Percentiles rank a stretch among this genome's conserved stretches.
These are phyloP conservation scores for Melanostigma gelatinosum DNA, from an alignment of 2,113 vertebrate genomes.

Conservation along the genomic window DNA sequence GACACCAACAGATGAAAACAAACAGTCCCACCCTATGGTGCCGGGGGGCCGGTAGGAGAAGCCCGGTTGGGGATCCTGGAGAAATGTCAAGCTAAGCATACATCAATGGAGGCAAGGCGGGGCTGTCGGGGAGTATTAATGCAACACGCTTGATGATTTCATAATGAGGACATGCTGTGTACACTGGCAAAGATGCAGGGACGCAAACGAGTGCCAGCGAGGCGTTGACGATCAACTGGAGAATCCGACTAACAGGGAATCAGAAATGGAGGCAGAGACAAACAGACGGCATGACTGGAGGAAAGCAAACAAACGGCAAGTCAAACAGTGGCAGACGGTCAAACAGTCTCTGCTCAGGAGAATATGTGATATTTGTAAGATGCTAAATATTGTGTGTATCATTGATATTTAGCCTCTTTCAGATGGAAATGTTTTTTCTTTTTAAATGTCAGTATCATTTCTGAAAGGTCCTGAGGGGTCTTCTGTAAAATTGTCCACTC, in stretches of 20 bases:
- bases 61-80: conserved; percentile 38
- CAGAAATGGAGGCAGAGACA: conserved; percentile 39
- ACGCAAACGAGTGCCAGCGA: conserved; percentile 40
- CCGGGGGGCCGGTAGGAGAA: background rate
- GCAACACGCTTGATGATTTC: conserved; percentile 67
- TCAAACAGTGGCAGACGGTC: background rate
- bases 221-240: conserved; percentile 31
- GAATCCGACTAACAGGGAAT: conserved; percentile 45
- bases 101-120: conserved; percentile 66
- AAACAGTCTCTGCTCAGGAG: background rate
- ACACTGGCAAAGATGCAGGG: conserved; percentile 32
- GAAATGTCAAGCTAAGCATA: conserved; percentile 73
- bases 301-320: conserved; percentile 2
- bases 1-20: conserved; percentile 49
- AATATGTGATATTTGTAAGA: background rate
- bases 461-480: background rate
- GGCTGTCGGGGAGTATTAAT: conserved; percentile 69
- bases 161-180: conserved; percentile 66
- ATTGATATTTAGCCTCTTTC: background rate
- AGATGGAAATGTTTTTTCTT: background rate
- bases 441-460: background rate
- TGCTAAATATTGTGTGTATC: background rate
- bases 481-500: background rate
- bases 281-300: conserved; percentile 24
- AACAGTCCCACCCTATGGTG: conserved; percentile 33